A percentile compares a stretch with the other conserved stretches of the same genome.
These are phyloP conservation scores for Tenthredo distinguenda DNA, from an alignment of 2,888 invertebrate genomes.

Conservation along the genomic window DNA sequence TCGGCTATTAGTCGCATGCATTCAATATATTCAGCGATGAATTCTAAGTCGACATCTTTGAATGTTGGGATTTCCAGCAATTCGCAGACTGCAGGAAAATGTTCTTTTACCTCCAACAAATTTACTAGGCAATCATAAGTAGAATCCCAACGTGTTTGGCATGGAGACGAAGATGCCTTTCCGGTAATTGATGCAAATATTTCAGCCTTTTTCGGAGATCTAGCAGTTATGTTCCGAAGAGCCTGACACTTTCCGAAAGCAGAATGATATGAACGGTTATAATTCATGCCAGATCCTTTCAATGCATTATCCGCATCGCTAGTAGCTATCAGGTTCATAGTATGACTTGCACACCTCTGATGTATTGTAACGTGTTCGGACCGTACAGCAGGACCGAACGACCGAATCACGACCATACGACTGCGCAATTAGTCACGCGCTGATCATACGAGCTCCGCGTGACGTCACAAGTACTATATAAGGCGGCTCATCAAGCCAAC, in stretches of 20 bases:
- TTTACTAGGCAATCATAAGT: slow-evolving; percentile 49
- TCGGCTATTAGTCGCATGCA: slow-evolving; percentile 20
- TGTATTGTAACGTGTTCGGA: no score
- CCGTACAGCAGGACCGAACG: no score
- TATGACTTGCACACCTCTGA: slow-evolving; percentile 37
- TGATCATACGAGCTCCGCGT: no score
- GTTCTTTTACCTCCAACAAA: not conserved
- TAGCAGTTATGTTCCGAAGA: slow-evolving; percentile 46
- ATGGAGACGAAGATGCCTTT: slow-evolving; percentile 52
- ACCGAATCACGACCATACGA: no score
- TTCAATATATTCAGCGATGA: slow-evolving; percentile 49
- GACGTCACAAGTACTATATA: no score
- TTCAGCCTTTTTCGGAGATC: slow-evolving; percentile 51
- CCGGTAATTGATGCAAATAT: slow-evolving; percentile 46
- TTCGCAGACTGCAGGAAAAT: slow-evolving; percentile 43
- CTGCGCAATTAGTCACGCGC: no score
- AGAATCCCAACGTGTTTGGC: slow-evolving; percentile 51
- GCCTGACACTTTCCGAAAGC: slow-evolving; percentile 36
- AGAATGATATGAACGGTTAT: not conserved
- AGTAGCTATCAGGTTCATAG: slow-evolving; percentile 42
- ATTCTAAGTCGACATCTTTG: slow-evolving; percentile 52
- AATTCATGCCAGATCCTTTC: not conserved
- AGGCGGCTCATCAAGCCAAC: no score
- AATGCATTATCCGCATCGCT: not conserved
- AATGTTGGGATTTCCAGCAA: slow-evolving; percentile 46